Conservation (phyloP, 2,797 vertebrate species). For the Clarias laeviceps region DNA sequence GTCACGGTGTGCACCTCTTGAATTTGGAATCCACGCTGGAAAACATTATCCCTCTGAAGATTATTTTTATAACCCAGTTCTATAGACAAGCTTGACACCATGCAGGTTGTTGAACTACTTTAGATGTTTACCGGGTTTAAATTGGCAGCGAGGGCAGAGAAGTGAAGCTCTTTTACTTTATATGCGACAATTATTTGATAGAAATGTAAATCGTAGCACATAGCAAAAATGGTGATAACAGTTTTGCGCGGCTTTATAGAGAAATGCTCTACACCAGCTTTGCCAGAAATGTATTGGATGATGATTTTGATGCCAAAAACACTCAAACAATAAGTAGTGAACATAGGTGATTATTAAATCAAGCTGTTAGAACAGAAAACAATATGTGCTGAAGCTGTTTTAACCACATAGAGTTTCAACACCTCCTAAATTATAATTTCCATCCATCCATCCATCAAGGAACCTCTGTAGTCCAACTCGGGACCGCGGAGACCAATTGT, state of each 20-base stretch:
- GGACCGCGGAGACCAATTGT: too few relatives aligned
- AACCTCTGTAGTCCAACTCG: too few relatives aligned
- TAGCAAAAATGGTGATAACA: background rate
- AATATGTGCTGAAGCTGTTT: background rate
- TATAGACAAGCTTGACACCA: background rate
- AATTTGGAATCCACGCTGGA: background rate
- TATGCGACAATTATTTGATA: background rate
- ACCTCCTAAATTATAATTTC: background rate
- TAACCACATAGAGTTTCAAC: background rate
- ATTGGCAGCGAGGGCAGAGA: background rate
- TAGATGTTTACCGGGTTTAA: background rate
- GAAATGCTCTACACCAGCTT: background rate
- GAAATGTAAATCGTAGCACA: background rate
- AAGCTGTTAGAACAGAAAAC: background rate
- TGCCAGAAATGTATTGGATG: background rate
- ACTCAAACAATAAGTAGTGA: background rate
- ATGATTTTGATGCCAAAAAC: background rate
- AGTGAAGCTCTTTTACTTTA: background rate
- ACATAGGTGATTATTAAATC: background rate
- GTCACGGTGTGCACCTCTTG: background rate
- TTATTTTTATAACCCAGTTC: conserved; percentile 4
- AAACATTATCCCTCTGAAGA: background rate
- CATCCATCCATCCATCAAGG: too few relatives aligned
- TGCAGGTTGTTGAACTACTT: conserved; percentile 18
- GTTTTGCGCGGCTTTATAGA: background rate